Base-by-base conservation (phyloP, 2,797 vertebrate genomes). In the Chaetophractus vellerosus region DNA sequence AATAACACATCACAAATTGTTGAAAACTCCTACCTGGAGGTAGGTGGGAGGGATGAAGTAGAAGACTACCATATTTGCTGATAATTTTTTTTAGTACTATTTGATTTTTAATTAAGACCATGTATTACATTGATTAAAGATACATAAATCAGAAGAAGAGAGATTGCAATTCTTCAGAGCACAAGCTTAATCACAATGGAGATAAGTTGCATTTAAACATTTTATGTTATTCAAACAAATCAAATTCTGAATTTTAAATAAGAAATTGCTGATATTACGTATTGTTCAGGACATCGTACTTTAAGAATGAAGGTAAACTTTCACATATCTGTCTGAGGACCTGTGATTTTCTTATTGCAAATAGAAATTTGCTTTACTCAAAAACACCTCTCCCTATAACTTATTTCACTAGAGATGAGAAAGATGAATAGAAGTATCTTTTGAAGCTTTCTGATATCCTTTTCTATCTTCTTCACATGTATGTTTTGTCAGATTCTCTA, bases 101-200 rank as follows among this genome's bases (percentile, higher is more conserved):
- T 50, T 92, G 50, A 68, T 79, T 95, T 95, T 92, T 64, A 96
- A 96, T 23, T 80, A 88, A 85, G 38, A 84, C 10, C 48, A 85
- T 33, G 5, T 74, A 48, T 91, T 82, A 59, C 3, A 76, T 9
- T 79, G 24, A 94, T 50, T 76, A 74, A 74, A 84, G 31, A 24
- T 75, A 83, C 10, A 57, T 59, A 74, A 26, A 59, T 88, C 64
- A 83, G 93, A 91, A 81, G 18, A 26, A 88, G 41, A 24, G 31
- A 76, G 68, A 76, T 0, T 69, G 38, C 9, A 81, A 79, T 92
- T 93, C 50, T 91, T 12, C 50, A 86, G 57, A 74, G 55, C 38
- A 85, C 28, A 95, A 72, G 24, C 15, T 88, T 76, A 82, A 69
- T 86, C 33, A 95, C 38, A 92, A 94, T 74, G 66, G 55, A 92